Base-by-base conservation (phyloP, 2,113 vertebrate genomes). In the Camelus bactrianus region DNA sequence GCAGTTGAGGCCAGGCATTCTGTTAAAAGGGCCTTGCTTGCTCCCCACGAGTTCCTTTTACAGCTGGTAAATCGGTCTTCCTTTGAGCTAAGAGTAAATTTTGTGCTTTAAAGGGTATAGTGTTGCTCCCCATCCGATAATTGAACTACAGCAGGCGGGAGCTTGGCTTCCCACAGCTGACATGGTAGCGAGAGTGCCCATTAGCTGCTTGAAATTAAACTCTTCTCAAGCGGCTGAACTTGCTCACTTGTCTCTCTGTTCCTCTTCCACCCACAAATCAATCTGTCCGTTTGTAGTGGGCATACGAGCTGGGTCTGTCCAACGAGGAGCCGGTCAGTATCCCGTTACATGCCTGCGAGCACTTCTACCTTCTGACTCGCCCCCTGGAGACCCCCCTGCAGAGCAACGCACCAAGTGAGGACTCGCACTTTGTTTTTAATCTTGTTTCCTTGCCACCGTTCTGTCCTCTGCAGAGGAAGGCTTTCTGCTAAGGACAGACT, bases 291-390 rank as follows among this genome's bases (percentile, higher is more conserved):
- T 98, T 98, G 95, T 97, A 99, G 99, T 99, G 99, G 99, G 99
- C 99, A 11, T 99, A 99, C 48, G 99, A 99, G 98, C 98, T 99
- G 93, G 99, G 99, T 91, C 99, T 99, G 96, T 99, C 99, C 7
- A 99, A 99, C 80, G 99, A 99, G 97, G 98, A 98, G 58, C 99
- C 99, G 67, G 99, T 99, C 89, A 99, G 99, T 5, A 99, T 99
- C 97, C 99, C 99, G 46, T 98, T 99, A 93, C 99, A 99, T 15
- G 99, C 99, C 97, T 99, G 99, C 12, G 99, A 99, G 87, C 99
- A 99, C 97, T 99, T 99, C 98, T 99, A 99, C 98, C 99, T 99
- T 95, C 99, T 99, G 97, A 99, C 99, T 52, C 99, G 99, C 98
- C 99, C 99, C 89, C 98, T 99, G 83, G 98, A 99, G 96, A 98